These are phyloP conservation scores for Linnaemya tessellans DNA, from an alignment of 2,888 invertebrate genomes.

Conservation along the genomic window DNA sequence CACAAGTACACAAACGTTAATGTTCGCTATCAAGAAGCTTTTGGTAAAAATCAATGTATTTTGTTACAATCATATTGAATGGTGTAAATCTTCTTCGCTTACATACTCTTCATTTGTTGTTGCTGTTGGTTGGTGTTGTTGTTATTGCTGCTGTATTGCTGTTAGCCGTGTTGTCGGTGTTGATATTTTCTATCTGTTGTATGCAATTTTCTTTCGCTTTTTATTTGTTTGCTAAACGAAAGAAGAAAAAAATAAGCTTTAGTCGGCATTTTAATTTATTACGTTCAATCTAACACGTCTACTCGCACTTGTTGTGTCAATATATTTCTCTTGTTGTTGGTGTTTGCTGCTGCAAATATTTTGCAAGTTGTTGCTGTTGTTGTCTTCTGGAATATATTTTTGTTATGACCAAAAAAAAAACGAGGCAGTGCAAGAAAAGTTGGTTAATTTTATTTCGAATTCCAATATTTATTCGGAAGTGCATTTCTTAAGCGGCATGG, in stretches of 20 bases:
- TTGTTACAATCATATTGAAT: conserved; percentile 56
- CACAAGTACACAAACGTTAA: conserved; percentile 50
- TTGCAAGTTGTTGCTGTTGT: neutral
- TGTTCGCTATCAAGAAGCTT: conserved; percentile 66
- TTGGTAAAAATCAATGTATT: conserved; percentile 59
- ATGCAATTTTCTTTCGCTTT: conserved; percentile 74
- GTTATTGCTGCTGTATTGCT: conserved; percentile 8
- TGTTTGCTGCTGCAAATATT: conserved; percentile 44
- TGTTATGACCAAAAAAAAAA: neutral
- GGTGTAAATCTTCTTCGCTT: conserved; percentile 56
- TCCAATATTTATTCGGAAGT: too few relatives aligned
- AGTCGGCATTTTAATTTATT: conserved; percentile 82
- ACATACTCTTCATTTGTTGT: neutral
- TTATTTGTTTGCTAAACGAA: conserved; percentile 5
- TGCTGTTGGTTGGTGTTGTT: conserved; percentile 30
- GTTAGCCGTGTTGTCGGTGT: conserved; percentile 17
- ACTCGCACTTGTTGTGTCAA: conserved; percentile 80
- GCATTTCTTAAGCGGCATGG: too few relatives aligned
- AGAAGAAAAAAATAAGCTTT: conserved; percentile 72
- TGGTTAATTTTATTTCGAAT: neutral
- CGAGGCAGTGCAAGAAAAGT: conserved; percentile 17
- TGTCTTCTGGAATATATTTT: neutral
- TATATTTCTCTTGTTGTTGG: conserved; percentile 61
- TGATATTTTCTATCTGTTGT: conserved; percentile 63
- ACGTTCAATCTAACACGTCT: conserved; percentile 82